Evolutionary conservation across 2,888 invertebrate species (phyloP), one percentile per base, ranked within the genome.

Genomic region (Netelia melanura): DNA sequence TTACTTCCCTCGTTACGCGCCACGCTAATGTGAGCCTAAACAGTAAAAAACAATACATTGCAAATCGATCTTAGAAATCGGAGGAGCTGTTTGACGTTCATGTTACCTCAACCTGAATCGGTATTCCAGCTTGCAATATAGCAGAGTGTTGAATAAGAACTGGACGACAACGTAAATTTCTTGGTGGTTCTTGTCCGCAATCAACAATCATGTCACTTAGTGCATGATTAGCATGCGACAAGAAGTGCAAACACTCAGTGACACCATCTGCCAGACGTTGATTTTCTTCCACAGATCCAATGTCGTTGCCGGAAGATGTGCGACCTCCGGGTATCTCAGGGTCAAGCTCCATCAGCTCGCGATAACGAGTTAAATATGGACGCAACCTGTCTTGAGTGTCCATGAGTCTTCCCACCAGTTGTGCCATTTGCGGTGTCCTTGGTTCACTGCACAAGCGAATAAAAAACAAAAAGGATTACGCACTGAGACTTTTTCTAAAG

Each of bases 191-290:
- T 87, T 95, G 95, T 44, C 95, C 95, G 85, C 97, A 95, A 90
- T 97, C 96, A 67, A 97, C 95, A 93, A 96, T 96, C 68, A 98
- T 95, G 92, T 99, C 98, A 90, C 98, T 98, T 67, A 98, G 94
- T 0, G 97, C 96, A 92, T 99, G 99, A 93, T 97, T 97, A 1
- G 97, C 97, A 91, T 99, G 99, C 1, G 98, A 96, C 89, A 98
- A 95, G 88, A 96, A 97, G 92, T 99, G 99, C 91, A 98, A 95
- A 30, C 97, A 95, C 92, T 97, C 97, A 0, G 97, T 96, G 0
- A 98, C 96, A 75, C 96, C 95, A 90, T 97, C 96, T 86, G 97
- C 96, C 58, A 96, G 94, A 14, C 96, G 95, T 92, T 98, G 97
- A 3, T 95, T 95, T 86, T 94, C 94, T 65, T 94, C 94, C 3